Base-by-base conservation (phyloP, 2,888 invertebrate genomes). In the Spodoptera exigua region DNA sequence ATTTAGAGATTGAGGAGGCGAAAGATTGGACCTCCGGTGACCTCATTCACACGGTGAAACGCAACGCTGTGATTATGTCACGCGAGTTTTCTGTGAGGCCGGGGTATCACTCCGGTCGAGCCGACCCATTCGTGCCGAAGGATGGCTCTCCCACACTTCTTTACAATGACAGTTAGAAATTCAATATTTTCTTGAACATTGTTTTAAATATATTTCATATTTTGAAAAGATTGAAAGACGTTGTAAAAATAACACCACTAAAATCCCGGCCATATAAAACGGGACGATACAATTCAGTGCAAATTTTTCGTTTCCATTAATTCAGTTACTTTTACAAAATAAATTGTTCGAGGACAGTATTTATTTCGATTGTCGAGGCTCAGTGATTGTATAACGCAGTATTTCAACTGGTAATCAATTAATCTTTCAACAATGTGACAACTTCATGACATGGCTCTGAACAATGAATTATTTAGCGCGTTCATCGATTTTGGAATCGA, bases 341-440 rank as follows among this genome's bases (percentile, higher is more conserved):
- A 71, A 66, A 75, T 64, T 39, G 57, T 64, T 32, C 43, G 27
- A 16, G 45, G 17, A 62, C 63, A 43, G 57, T 64, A 64, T 71
- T 71, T 71, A 59, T 65, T 70, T 49, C 59, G 48, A 67, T 44
- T 61, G 67, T 61, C 56, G 55, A 16, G 57, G 21, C 37, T 39
- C 54, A 4, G 47, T 70, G 73, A 74, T 69, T 76, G 61, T 46
- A 62, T 55, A 59, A 65, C 64, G 44, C 49, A 51, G 47, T 66
- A 54, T 64, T 64, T 53, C 68, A 34, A 61, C 55, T 46, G 53
- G 62, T 58, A 58, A 68, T 76, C 76, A 76, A 74, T 76, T 76
- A 76, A 69, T 71, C 63, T 69, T 66, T 76, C 53, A 61, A 56
- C 65, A 45, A 65, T 51, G 37, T 53, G 44, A 61, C 70, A 66